phyloP scores from a whole-genome alignment of 2,113 vertebrate genomes.

The Anguilla rostrata region DNA sequence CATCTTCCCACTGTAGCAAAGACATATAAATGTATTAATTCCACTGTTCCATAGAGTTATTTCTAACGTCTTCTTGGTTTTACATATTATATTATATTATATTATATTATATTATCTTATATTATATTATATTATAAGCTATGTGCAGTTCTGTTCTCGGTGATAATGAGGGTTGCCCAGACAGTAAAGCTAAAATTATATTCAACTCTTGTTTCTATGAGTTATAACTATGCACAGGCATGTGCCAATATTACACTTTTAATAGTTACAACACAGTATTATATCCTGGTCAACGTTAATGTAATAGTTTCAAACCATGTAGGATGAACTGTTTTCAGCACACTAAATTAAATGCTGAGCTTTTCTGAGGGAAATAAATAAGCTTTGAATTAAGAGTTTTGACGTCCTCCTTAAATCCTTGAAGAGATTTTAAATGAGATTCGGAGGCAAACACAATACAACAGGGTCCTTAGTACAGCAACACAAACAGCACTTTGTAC shows the following conservation, averaged over 20 bases:
- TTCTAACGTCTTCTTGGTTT: neutral
- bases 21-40: neutral
- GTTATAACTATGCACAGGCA: no score
- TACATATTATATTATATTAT: neutral
- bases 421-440: neutral
- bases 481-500: neutral
- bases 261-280: no score
- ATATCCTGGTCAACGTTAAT: no score
- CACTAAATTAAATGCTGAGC: neutral
- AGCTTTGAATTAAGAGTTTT: neutral
- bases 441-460: neutral
- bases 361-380: neutral
- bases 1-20: neutral
- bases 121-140: no score
- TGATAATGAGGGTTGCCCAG: no score
- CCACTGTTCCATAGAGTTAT: neutral
- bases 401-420: neutral
- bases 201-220: no score
- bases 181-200: no score
- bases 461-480: neutral
- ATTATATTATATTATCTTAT: no score
- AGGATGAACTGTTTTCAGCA: neutral
- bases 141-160: no score
- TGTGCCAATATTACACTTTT: no score
- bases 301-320: neutral